A percentile compares a stretch with the other conserved stretches of the same genome.
Evolutionary conservation across 1,140 invertebrate species (phyloP).

Genomic region (Pantala flavescens): DNA sequence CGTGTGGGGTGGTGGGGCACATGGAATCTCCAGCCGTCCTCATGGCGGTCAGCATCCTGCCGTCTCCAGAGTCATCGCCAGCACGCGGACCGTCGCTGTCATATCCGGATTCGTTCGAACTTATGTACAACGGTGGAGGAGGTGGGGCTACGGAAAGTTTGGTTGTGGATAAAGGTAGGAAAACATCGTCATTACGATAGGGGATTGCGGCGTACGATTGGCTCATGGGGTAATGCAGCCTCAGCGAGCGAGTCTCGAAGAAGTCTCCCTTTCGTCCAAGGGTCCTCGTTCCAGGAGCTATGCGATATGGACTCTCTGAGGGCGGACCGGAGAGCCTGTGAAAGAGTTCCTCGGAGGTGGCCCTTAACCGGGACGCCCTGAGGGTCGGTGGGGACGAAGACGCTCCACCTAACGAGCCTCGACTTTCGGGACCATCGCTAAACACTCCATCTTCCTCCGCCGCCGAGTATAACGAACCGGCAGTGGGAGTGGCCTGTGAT

Average conservation of each 20-base stretch:
- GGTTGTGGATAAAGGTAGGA: background rate
- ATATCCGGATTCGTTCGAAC: conserved; percentile 72
- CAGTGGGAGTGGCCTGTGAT: conserved; percentile 29
- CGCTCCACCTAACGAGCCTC: conserved; percentile 24
- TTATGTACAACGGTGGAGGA: conserved; percentile 50
- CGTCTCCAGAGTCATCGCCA: conserved; percentile 19
- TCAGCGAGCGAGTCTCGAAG: conserved; percentile 27
- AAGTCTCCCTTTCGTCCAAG: conserved; percentile 21
- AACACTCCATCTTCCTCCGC: background rate
- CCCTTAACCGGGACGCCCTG: conserved; percentile 35
- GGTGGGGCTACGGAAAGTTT: conserved; percentile 27
- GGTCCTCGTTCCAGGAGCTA: conserved; percentile 16
- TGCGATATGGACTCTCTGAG: conserved; percentile 1
- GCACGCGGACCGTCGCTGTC: conserved; percentile 58
- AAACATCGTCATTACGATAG: conserved; percentile 25
- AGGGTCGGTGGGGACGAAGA: conserved; percentile 24
- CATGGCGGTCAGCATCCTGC: background rate
- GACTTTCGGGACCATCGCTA: conserved; percentile 5
- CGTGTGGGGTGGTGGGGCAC: background rate
- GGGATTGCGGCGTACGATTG: conserved; percentile 17
- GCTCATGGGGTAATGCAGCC: conserved; percentile 21
- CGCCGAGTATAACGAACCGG: background rate
- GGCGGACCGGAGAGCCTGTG: background rate
- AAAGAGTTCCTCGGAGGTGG: conserved; percentile 35
- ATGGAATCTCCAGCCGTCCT: background rate